phyloP scores from a whole-genome alignment of 2,888 invertebrate species.

The Acanthosepion pharaonis region DNA sequence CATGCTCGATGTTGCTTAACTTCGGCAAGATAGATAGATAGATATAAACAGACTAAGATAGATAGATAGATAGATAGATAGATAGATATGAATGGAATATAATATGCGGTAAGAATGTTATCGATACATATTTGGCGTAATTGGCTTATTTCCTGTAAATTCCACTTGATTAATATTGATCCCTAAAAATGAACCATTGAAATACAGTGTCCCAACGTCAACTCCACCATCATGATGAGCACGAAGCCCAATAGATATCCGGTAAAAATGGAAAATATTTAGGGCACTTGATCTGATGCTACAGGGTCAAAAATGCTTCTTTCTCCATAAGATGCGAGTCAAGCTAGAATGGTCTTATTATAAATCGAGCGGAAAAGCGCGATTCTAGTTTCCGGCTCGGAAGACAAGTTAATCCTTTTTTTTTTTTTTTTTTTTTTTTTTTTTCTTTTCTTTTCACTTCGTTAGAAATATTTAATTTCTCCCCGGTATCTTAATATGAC shows the following conservation, averaged over 20 bases:
- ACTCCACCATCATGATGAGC: neutral
- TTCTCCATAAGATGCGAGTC: neutral
- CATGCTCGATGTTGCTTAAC: too few relatives aligned
- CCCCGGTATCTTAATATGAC: neutral
- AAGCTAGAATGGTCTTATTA: neutral
- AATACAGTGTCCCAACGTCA: neutral
- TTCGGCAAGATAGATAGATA: too few relatives aligned
- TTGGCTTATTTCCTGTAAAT: neutral
- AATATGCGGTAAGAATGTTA: neutral
- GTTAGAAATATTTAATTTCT: neutral
- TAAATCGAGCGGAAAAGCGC: neutral
- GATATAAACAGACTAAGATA: too few relatives aligned
- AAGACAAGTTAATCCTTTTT: neutral
- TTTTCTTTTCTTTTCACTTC: neutral
- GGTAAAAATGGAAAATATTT: neutral
- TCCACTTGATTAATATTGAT: neutral
- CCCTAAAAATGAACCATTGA: neutral
- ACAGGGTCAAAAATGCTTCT: neutral
- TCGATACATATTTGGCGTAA: neutral
- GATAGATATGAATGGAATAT: too few relatives aligned
- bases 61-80: too few relatives aligned
- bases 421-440: too few relatives aligned
- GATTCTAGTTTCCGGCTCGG: neutral
- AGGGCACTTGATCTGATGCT: neutral
- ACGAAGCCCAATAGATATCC: neutral